Conservation (phyloP, 2,797 vertebrate genomes). For the Centropyge bicolor region DNA sequence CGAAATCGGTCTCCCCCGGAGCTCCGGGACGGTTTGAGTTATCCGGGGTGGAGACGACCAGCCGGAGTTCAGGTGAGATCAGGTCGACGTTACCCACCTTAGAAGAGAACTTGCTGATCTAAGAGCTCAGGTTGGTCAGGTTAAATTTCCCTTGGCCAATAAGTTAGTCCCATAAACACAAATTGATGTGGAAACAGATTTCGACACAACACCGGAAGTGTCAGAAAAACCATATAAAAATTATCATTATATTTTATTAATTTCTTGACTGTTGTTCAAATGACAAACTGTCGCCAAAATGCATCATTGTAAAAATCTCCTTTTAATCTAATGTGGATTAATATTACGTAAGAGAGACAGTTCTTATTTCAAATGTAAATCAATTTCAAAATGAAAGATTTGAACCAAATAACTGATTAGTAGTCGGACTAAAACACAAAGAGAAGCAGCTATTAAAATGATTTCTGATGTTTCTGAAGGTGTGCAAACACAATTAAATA, state of each 20-base stretch:
- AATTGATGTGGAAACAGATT: neutral
- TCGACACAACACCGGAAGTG: neutral
- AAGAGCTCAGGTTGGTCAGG: neutral
- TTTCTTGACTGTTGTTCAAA: neutral
- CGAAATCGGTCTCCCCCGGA: neutral
- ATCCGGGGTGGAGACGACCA: neutral
- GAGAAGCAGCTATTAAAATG: neutral
- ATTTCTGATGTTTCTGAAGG: neutral
- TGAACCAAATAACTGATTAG: too few relatives aligned
- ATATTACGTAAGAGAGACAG: neutral
- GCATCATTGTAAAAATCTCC: rapidly evolving
- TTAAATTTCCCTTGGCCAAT: too few relatives aligned
- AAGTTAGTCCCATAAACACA: neutral
- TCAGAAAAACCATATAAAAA: neutral
- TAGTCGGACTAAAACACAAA: too few relatives aligned
- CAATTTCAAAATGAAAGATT: constrained; percentile 6
- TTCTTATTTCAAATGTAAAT: too few relatives aligned
- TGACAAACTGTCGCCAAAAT: neutral
- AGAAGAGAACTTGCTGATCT: neutral
- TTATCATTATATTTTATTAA: too few relatives aligned
- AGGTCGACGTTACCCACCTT: neutral
- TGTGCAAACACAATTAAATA: neutral
- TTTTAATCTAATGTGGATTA: neutral
- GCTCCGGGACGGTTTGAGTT: neutral
- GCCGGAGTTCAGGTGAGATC: neutral